Evolutionary conservation across 2,888 invertebrate genomes (phyloP), one percentile per base, ranked within the genome.

Genomic region (Drosophila austrosaltans): DNA sequence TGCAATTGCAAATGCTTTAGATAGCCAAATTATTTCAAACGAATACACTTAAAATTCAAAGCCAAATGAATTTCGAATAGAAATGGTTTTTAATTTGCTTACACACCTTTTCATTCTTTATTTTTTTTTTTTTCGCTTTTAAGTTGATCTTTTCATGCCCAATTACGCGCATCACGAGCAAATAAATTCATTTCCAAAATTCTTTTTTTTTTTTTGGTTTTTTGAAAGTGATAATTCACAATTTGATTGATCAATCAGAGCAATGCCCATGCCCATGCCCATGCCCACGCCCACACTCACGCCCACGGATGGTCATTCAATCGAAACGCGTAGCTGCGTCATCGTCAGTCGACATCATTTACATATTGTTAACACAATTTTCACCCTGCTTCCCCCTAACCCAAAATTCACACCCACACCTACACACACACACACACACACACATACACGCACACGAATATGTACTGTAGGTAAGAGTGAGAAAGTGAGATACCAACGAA

Each of bases 401-500:
- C 16, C 22, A 36, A 36, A 2, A 36, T 2, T 10, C 36, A 36
- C 32, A 57, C 32, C 16, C 44, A 22, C 32, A 36, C 30, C 16
- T 25, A 44, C 59, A 44, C 42, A 16, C n/a, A n/a, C n/a, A n/a
- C 40, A 44, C 58, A 28, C 39, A 7, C 30, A 56, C 22, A 57
- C 22, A 25, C 3, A 57, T n/a, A 8, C 10, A n/a, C n/a, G n/a
- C 40, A n/a, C 12, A 48, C 22, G n/a, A 53, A 36, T 22, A 61
- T 32, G 48, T 6, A 54, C 20, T 59, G 30, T 10, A 54, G 25
- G 25, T 42, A 30, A 53, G 20, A 39, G 42, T 30, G 22, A 61
- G 56, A 28, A 39, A 5, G 56, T 16, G 16, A 42, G 72, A 62
- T 70, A 77, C 77, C 85, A 79, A 74, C 70, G 66, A 85, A 81